Percentiles rank a stretch among this genome's conserved stretches.
These are phyloP conservation scores for Cynaeus angustus DNA, from an alignment of 2,888 invertebrate genomes.

Conservation along the genomic window DNA sequence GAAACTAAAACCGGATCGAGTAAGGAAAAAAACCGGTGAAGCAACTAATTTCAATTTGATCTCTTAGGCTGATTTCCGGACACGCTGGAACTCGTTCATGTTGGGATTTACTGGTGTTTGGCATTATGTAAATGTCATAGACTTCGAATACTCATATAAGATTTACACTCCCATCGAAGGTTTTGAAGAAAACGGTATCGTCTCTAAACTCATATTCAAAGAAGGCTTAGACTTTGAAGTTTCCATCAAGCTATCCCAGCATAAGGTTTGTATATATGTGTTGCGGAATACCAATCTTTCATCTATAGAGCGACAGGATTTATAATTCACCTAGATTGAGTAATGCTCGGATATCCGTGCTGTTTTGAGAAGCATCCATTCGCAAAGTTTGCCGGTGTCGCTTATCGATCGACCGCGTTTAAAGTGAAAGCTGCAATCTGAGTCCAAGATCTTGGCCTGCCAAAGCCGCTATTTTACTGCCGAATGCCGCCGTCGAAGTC, in stretches of 20 bases:
- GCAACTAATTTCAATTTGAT: constrained; percentile 36
- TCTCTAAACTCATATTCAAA: constrained; percentile 80
- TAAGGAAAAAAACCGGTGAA: constrained; percentile 63
- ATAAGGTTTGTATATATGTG: constrained; percentile 73
- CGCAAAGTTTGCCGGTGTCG: constrained; percentile 60
- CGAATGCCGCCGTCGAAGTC: constrained; percentile 48
- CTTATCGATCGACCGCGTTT: constrained; percentile 61
- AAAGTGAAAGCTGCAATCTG: constrained; percentile 59
- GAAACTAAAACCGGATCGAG: constrained; percentile 80
- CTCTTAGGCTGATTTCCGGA: constrained; percentile 81
- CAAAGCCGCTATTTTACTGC: constrained; percentile 56
- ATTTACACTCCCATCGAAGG: constrained; percentile 86
- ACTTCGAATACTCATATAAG: constrained; percentile 86
- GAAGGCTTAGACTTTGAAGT: constrained; percentile 81
- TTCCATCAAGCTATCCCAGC: constrained; percentile 80
- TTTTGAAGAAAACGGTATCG: constrained; percentile 85
- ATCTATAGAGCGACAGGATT: constrained; percentile 59
- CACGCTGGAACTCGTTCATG: constrained; percentile 83
- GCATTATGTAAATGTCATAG: constrained; percentile 79
- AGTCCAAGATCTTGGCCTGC: constrained; percentile 59
- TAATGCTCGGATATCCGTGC: constrained; percentile 58
- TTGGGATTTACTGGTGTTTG: constrained; percentile 87
- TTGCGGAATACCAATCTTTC: constrained; percentile 56
- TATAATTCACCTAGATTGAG: constrained; percentile 62
- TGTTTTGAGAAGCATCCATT: constrained; percentile 59